Base-by-base conservation (phyloP, 2,797 vertebrate genomes). In the Chrosomus eos region DNA sequence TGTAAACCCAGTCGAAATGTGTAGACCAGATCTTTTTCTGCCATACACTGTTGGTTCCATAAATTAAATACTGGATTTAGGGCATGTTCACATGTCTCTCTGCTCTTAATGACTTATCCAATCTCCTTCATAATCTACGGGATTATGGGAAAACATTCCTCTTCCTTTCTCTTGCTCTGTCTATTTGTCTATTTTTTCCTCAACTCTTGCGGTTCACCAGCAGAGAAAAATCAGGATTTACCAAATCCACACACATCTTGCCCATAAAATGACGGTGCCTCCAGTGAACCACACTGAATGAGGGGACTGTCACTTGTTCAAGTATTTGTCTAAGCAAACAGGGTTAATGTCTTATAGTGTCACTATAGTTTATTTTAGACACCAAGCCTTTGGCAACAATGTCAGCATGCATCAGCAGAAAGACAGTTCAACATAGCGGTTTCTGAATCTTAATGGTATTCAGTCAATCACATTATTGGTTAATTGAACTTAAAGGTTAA, bases 1-100 rank as follows among this genome's bases (percentile, higher is more conserved):
- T 38, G 11, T 48, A 36, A 70, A 51, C 21, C 4, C 43, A 53
- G 8, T 13, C 26, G 4, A 80, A 64, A 66, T 21, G 60, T 43
- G 43, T 19, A 28, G n/a, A 77, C 8, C 16, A 43, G 36, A 58
- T 60, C 13, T 45, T 38, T 55, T 14, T 64, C 4, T 21, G 38
- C 18, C 18, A n/a, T 38, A 86, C 51, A 82, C 36, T 67, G 81
- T 80, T 85, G 89, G 88, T 89, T 92, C 90, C 90, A 91, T 88
- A n/a, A n/a, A 85, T 80, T 89, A 83, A 28, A 77, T 76, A 80
- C 45, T 81, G 70, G 80, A 84, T 80, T 75, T 83, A 48, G 67
- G 53, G 73, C 73, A 80, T n/a, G 71, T 81, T 87, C 74, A 80
- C 36, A 40, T 73, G 48, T 74, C 81, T 70, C 70, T 84, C 80